Evolutionary conservation across 2,797 vertebrate species (phyloP).

Genomic region (Falco rusticolus): DNA sequence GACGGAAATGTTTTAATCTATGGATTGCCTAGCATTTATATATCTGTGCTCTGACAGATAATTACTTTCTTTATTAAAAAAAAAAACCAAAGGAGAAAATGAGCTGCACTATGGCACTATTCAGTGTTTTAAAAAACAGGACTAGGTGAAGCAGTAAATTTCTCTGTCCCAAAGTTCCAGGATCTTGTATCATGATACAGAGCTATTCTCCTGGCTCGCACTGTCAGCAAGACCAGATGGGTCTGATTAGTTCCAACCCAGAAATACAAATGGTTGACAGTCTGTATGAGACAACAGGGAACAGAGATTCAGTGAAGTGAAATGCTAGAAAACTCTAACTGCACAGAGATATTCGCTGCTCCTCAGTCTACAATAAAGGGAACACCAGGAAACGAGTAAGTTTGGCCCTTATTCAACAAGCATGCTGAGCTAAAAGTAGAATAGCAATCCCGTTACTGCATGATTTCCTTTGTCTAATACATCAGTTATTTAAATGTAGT

Average conservation of each 20-base stretch:
- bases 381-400: constrained; percentile 29
- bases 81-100: constrained; percentile 21
- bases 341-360: constrained; percentile 8
- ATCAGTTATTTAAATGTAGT: constrained; percentile 32
- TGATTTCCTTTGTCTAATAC: constrained; percentile 49
- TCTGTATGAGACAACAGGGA: constrained; percentile 64
- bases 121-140: background rate
- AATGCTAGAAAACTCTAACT: constrained; percentile 61
- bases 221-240: constrained; percentile 64
- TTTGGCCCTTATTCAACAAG: constrained; percentile 53
- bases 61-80: constrained; percentile 15
- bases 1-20: background rate
- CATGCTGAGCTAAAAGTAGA: constrained; percentile 48
- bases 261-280: constrained; percentile 70
- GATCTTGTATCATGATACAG: constrained; percentile 28
- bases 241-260: constrained; percentile 69
- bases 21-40: background rate
- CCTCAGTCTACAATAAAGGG: constrained; percentile 48
- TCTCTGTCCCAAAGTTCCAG: background rate
- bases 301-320: constrained; percentile 50
- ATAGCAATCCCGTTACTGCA: constrained; percentile 33
- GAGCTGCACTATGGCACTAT: background rate
- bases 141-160: background rate
- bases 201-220: constrained; percentile 47
- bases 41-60: constrained; percentile 5